Percentiles rank a stretch among this genome's conserved stretches.
Conservation (phyloP, 2,113 vertebrate genomes). For the Puntigrus tetrazona region DNA sequence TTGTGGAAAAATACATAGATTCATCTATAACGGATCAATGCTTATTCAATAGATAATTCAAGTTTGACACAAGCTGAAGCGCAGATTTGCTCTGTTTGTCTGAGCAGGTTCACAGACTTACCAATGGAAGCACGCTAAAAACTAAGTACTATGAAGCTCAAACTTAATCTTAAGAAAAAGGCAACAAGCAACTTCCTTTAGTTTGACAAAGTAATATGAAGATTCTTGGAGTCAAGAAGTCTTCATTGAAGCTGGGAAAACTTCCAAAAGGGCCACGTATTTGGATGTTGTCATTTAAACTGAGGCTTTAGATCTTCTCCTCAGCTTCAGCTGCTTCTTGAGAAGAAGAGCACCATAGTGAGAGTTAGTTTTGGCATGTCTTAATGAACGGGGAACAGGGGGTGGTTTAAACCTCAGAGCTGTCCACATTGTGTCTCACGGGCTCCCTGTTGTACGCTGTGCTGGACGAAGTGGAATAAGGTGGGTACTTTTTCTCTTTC, state of each 20-base stretch:
- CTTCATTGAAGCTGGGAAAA: not conserved
- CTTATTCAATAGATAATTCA: not conserved
- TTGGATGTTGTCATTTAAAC: not conserved
- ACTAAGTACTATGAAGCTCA: slow-evolving; percentile 18
- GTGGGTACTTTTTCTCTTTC: slow-evolving; percentile 65
- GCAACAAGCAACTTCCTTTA: slow-evolving; percentile 5
- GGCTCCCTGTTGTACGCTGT: slow-evolving; percentile 70
- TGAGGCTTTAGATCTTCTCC: slow-evolving; percentile 1
- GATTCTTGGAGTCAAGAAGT: not conserved
- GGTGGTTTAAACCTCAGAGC: slow-evolving; percentile 73
- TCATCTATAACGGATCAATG: not conserved
- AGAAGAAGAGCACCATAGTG: slow-evolving; percentile 29
- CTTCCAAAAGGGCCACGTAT: not conserved
- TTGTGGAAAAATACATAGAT: not conserved
- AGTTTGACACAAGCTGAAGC: slow-evolving; percentile 21
- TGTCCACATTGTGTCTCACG: slow-evolving; percentile 63
- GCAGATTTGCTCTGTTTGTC: slow-evolving; percentile 29
- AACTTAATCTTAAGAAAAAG: slow-evolving; percentile 13
- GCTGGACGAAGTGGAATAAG: slow-evolving; percentile 74
- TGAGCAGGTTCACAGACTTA: slow-evolving; percentile 7
- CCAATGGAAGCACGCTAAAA: not conserved
- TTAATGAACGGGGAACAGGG: slow-evolving; percentile 13
- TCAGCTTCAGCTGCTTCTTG: not conserved
- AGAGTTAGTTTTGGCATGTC: slow-evolving; percentile 19
- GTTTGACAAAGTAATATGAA: not conserved